These are phyloP conservation scores for Patella pellucida DNA, from an alignment of 2,888 invertebrate species.

Conservation along the genomic window DNA sequence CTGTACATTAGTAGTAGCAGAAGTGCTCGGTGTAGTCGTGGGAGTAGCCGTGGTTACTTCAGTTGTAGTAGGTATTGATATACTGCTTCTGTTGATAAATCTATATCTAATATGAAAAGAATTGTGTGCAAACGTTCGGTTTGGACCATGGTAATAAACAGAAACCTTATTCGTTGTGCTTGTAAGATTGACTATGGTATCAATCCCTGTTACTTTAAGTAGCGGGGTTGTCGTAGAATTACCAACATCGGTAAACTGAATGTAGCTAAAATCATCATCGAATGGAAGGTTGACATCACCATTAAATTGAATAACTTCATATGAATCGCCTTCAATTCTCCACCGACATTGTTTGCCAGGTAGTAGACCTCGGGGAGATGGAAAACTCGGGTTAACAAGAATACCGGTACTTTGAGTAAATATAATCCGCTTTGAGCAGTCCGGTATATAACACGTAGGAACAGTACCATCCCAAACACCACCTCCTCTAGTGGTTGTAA, in stretches of 20 bases:
- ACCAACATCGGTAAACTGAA: neutral
- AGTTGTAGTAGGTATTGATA: no score
- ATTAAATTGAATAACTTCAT: neutral
- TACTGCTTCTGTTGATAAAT: no score
- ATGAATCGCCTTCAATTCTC: slow-evolving; percentile 14
- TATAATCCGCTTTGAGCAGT: slow-evolving; percentile 12
- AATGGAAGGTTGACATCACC: slow-evolving; percentile 9
- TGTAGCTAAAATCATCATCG: neutral
- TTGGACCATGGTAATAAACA: slow-evolving; percentile 16
- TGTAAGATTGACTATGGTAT: neutral
- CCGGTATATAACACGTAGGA: slow-evolving; percentile 21
- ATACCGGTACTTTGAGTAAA: slow-evolving; percentile 14
- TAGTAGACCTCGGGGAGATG: neutral
- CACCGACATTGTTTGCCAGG: slow-evolving; percentile 16
- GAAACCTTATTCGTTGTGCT: slow-evolving; percentile 11
- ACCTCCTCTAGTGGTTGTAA: neutral
- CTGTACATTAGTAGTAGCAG: no score
- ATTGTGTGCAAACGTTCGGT: no score
- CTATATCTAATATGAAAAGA: no score
- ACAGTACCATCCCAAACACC: slow-evolving; percentile 13
- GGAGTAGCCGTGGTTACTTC: no score
- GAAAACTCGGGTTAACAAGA: slow-evolving; percentile 22
- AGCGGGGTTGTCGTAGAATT: neutral
- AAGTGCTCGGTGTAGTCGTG: no score
- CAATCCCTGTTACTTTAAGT: neutral